Evolutionary conservation across 2,797 vertebrate species (phyloP), one percentile per base, ranked within the genome.

Genomic region (Acridotheres tristis): DNA sequence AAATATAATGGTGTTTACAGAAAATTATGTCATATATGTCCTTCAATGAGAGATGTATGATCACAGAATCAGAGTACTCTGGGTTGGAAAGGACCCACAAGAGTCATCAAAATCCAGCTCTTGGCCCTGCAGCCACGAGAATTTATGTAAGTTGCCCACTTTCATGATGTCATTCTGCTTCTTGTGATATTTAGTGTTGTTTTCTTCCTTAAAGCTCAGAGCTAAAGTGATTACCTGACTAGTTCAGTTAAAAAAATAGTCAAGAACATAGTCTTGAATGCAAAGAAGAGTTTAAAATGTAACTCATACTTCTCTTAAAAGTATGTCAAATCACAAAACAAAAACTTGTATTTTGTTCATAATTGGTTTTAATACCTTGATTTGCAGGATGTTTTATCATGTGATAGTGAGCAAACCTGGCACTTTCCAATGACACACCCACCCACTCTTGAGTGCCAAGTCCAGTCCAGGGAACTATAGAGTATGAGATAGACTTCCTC

Each of bases 71-170:
- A 15, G 13, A 62, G 15, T 69, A 32, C 25, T 69, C 13, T 82
- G 32, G 7, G 3, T 16, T 69, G 57, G 20, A 50, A 63, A n/a
- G 32, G n/a, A 67, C 17, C 7, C 29, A 40, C 25, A 40, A 25
- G 0, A 0, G 9, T 34, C n/a, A 57, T 18, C 11, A 13, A 57
- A 76, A 10, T 45, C 15, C 20, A 45, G 29, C 4, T 51, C 51
- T 55, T 34, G 38, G 29, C 21, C 29, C 43, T 40, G n/a, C 12
- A 65, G 51, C 20, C 3, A 0, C 17, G 77, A 30, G 21, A 89
- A 47, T 30, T 50, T 32, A 57, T 4, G 10, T 29, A 62, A 90
- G 23, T 12, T 38, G 14, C 23, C 30, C 3, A 4, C 9, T 72
- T 78, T 34, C 16, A 54, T 32, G 1, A 54, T 50, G 45, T 71